A percentile compares a stretch with the other conserved stretches of the same genome.
Evolutionary conservation across 2,888 invertebrate species (phyloP).

Genomic region (Peribatodes rhomboidaria): DNA sequence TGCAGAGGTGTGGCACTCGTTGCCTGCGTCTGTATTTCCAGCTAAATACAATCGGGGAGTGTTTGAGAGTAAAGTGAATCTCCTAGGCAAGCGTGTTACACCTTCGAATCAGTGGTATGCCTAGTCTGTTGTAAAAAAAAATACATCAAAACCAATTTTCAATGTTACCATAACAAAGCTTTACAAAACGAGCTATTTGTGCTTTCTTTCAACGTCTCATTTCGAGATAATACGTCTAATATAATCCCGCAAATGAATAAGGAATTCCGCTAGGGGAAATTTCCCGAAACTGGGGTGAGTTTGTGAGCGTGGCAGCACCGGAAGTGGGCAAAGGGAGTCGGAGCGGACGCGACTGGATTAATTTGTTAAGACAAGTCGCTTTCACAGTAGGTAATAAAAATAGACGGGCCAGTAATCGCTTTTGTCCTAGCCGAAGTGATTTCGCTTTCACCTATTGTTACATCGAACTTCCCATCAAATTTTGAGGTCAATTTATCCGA

Average conservation of each 20-base stretch:
- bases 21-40: too few relatives aligned
- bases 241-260: conserved; percentile 81
- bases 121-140: background rate
- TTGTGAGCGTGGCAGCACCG: conserved; percentile 55
- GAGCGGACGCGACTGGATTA: conserved; percentile 69
- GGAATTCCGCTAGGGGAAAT: conserved; percentile 71
- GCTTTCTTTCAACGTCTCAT: conserved; percentile 75
- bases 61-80: too few relatives aligned
- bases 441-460: conserved; percentile 71
- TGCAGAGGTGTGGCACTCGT: too few relatives aligned
- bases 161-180: conserved; percentile 56
- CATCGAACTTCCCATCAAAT: conserved; percentile 46
- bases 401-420: conserved; percentile 65
- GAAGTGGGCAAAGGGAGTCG: conserved; percentile 66
- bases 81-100: too few relatives aligned
- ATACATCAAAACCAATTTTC: conserved; percentile 40
- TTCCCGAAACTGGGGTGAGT: conserved; percentile 62
- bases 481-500: conserved; percentile 48
- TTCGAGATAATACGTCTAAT: conserved; percentile 79
- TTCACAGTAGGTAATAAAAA: conserved; percentile 69
- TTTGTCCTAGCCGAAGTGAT: conserved; percentile 63
- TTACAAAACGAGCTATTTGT: conserved; percentile 71
- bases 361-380: conserved; percentile 68
- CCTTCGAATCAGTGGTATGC: too few relatives aligned
- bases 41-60: too few relatives aligned